Evolutionary conservation across 23 tunicate species (phyloP).

Genomic region (Clavelina lepadiformis): DNA sequence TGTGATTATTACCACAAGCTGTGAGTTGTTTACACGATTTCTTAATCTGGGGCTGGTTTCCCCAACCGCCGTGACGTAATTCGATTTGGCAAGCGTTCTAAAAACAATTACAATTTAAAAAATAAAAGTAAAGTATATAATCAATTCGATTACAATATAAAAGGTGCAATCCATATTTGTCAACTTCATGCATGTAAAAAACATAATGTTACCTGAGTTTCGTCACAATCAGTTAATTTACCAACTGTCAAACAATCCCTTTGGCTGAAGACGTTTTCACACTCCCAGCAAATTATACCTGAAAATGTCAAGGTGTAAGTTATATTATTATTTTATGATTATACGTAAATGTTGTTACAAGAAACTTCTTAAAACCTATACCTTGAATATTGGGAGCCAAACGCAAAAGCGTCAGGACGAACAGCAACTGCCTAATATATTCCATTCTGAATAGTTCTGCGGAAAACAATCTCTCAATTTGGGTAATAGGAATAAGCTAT

Average conservation of each 20-base stretch:
- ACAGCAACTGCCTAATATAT: too few relatives aligned
- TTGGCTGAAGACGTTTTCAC: conserved; percentile 52
- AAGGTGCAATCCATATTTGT: too few relatives aligned
- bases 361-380: too few relatives aligned
- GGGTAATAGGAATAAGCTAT: too few relatives aligned
- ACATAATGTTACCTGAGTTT: conserved; percentile 28
- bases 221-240: conserved; percentile 10
- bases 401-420: too few relatives aligned
- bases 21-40: conserved; percentile 48
- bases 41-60: conserved; percentile 38
- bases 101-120: background rate
- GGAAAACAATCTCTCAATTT: too few relatives aligned
- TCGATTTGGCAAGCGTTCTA: conserved; percentile 50
- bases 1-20: conserved; percentile 50
- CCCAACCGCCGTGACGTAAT: conserved; percentile 65
- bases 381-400: too few relatives aligned
- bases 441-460: too few relatives aligned
- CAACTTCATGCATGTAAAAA: too few relatives aligned
- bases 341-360: too few relatives aligned
- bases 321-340: too few relatives aligned
- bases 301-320: background rate
- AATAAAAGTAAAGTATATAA: background rate
- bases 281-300: conserved; percentile 52
- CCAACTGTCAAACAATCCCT: conserved; percentile 39
- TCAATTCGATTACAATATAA: too few relatives aligned